Conservation (phyloP, 2,888 invertebrate species). For the Unio pictorum region DNA sequence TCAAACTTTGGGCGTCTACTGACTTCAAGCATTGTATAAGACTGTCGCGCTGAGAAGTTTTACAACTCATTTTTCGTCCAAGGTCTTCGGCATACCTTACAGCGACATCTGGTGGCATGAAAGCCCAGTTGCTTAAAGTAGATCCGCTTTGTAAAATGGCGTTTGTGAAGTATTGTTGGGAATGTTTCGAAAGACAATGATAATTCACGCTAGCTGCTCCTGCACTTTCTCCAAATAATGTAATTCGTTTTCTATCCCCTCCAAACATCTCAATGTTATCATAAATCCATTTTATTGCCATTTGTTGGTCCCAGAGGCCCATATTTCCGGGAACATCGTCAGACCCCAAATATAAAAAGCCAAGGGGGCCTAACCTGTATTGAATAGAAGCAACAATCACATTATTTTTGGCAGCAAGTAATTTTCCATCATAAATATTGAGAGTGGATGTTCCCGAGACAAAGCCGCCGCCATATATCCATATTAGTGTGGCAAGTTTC, state of each 20-base stretch:
- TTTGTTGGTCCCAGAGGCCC: conserved; percentile 92
- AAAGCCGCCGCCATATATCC: conserved; percentile 96
- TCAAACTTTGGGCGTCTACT: conserved; percentile 26
- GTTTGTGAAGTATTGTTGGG: conserved; percentile 47
- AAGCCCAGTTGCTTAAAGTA: conserved; percentile 47
- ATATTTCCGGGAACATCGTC: conserved; percentile 89
- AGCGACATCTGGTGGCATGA: conserved; percentile 18
- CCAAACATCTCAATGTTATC: conserved; percentile 80
- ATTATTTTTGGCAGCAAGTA: conserved; percentile 88
- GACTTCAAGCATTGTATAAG: conserved; percentile 43
- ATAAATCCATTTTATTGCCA: conserved; percentile 94
- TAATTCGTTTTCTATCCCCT: conserved; percentile 53
- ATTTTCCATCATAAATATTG: conserved; percentile 73
- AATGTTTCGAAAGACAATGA: conserved; percentile 52
- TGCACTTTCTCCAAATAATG: conserved; percentile 63
- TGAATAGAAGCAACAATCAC: conserved; percentile 96
- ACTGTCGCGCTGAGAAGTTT: conserved; percentile 11
- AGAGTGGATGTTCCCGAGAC: conserved; percentile 93
- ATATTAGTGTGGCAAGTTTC: conserved; percentile 78
- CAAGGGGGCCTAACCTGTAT: conserved; percentile 91
- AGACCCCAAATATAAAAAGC: conserved; percentile 89
- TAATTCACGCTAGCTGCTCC: conserved; percentile 52
- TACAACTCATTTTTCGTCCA: conserved; percentile 44
- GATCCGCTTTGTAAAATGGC: conserved; percentile 59
- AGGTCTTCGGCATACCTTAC: conserved; percentile 81